Percentiles rank a stretch among this genome's conserved stretches.
phyloP scores from a whole-genome alignment of 2,888 invertebrate species.

The Cheilosia impressa region DNA sequence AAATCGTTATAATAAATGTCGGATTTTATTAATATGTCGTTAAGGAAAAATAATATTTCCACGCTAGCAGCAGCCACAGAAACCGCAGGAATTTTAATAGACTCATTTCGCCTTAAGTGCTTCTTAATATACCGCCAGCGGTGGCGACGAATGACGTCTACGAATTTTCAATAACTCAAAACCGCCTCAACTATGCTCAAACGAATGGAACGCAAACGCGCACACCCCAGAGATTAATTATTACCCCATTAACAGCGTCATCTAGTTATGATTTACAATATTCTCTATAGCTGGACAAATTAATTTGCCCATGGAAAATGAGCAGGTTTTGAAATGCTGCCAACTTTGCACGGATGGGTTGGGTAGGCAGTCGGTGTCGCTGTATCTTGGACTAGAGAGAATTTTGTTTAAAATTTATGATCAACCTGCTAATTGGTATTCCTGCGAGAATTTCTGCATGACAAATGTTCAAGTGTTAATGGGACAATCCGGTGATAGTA shows the following conservation, averaged over 20 bases:
- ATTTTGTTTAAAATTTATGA: constrained; percentile 30
- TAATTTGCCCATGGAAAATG: constrained; percentile 36
- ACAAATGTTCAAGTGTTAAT: constrained; percentile 62
- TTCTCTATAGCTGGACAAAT: constrained; percentile 62
- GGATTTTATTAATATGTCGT: constrained; percentile 68
- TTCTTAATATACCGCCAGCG: constrained; percentile 61
- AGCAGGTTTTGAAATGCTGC: constrained; percentile 54
- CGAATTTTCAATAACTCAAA: constrained; percentile 65
- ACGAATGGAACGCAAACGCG: constrained; percentile 24
- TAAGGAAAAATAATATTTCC: constrained; percentile 73
- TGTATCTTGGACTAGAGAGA: not conserved
- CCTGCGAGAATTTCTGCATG: constrained; percentile 54
- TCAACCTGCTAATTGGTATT: constrained; percentile 56
- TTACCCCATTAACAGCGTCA: constrained; percentile 64
- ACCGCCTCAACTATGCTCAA: constrained; percentile 19
- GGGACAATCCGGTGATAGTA: constrained; percentile 41
- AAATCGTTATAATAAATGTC: constrained; percentile 55
- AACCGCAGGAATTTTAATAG: constrained; percentile 72
- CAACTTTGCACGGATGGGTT: not conserved
- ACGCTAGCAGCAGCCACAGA: constrained; percentile 23
- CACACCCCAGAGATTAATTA: constrained; percentile 59
- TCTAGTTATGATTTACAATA: constrained; percentile 68
- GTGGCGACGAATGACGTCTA: constrained; percentile 43
- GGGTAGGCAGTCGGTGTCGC: not conserved
- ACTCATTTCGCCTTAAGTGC: constrained; percentile 60